phyloP scores from a whole-genome alignment of 2,888 invertebrate species.

The Oscheius sp. region DNA sequence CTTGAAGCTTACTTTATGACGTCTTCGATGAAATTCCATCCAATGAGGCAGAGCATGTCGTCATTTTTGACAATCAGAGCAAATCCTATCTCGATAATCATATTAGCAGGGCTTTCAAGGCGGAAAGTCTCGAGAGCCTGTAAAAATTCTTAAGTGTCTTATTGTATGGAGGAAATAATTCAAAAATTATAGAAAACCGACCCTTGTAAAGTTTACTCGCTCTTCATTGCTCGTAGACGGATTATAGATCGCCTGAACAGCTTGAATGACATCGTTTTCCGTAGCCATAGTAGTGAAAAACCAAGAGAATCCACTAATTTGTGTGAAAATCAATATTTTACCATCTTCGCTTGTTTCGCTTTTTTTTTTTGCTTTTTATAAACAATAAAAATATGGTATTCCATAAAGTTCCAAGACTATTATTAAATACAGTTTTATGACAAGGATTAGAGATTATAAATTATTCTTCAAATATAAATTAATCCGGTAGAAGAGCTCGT shows the following conservation, averaged over 20 bases:
- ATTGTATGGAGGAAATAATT: neutral
- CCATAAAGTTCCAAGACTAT: too few species aligned
- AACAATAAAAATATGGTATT: too few species aligned
- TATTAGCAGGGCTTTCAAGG: constrained; percentile 45
- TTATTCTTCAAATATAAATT: too few species aligned
- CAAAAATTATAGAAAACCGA: neutral
- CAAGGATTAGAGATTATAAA: too few species aligned
- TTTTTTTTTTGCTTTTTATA: too few species aligned
- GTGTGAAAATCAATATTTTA: too few species aligned
- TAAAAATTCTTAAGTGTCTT: constrained; percentile 16
- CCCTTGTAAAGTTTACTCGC: constrained; percentile 6
- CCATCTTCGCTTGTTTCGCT: too few species aligned
- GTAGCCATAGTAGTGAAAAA: too few species aligned
- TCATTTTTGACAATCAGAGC: constrained; percentile 38
- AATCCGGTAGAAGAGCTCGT: constrained; percentile 41
- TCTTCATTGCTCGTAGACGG: constrained; percentile 25
- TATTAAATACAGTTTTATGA: too few species aligned
- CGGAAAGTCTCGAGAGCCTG: constrained; percentile 55
- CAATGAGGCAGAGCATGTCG: constrained; percentile 41
- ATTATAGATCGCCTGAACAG: constrained; percentile 18
- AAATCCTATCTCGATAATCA: constrained; percentile 42
- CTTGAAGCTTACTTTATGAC: constrained; percentile 41
- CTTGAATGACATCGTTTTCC: constrained; percentile 19
- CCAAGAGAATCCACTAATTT: too few species aligned
- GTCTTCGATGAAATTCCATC: constrained; percentile 57